phyloP scores from a whole-genome alignment of 2,113 vertebrate species.

The Castor canadensis region DNA sequence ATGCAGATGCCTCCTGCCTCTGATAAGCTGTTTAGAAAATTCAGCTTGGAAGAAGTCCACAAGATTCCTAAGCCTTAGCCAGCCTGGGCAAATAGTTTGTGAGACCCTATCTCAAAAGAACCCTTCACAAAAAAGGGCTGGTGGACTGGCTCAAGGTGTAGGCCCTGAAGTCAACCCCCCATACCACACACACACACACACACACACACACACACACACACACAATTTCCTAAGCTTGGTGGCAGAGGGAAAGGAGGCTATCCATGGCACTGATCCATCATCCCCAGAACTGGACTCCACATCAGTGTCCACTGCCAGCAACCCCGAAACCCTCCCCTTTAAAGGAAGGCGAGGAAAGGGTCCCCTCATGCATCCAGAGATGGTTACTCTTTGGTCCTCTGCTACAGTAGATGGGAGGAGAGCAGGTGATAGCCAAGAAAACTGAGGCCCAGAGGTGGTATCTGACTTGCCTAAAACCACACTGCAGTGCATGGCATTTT shows the following conservation, averaged over 20 bases:
- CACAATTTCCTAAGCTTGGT: not conserved
- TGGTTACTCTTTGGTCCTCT: not conserved
- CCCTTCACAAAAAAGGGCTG: too few species aligned
- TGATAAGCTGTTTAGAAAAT: not conserved
- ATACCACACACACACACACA: too few species aligned
- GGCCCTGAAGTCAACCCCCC: too few species aligned
- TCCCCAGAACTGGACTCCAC: not conserved
- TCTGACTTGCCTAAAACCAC: not conserved
- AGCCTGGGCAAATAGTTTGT: too few species aligned
- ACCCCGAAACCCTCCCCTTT: not conserved
- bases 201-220: too few species aligned
- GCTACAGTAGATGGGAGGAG: not conserved
- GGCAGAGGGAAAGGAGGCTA: not conserved
- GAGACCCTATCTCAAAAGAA: too few species aligned
- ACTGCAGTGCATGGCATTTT: not conserved
- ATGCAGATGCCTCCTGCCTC: not conserved
- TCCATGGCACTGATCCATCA: not conserved
- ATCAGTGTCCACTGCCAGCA: not conserved
- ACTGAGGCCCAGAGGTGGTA: not conserved
- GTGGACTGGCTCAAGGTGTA: too few species aligned
- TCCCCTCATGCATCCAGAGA: not conserved
- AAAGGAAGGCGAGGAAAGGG: not conserved
- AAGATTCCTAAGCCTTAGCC: not conserved
- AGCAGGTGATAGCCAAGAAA: not conserved
- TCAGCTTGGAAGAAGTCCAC: not conserved